Base-by-base conservation (phyloP, 2,888 invertebrate species). In the Eulithis prunata region DNA sequence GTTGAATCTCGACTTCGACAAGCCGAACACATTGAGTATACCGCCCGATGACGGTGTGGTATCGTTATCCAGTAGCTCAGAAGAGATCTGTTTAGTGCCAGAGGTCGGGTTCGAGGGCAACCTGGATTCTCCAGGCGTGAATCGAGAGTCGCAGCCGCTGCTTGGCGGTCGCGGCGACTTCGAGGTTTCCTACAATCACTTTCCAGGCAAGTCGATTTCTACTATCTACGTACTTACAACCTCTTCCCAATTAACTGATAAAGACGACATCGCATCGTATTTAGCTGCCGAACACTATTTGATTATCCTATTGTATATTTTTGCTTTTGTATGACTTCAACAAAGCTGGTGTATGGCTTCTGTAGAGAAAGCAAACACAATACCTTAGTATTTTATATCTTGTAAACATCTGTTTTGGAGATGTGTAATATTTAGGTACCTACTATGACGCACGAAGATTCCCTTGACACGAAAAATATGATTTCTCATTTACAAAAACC, bases 111-210 rank as follows among this genome's bases (percentile, higher is more conserved):
- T 97, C 89, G 96, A 96, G 91, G 94, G 96, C 91, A 95, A 95
- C 94, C 95, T 97, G 96, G 97, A 97, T 95, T 96, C 96, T 60
- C 95, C 96, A 85, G 96, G 96, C 72, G 95, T 95, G 71, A 97
- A 96, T 92, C 95, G 98, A 84, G 99, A 99, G 95, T 97, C 97
- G 92, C 98, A 98, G 94, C 98, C 98, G 86, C 95, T 99, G 75
- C 94, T 99, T 61, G 97, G 97, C 91, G 96, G 97, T 93, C 95
- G 95, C 86, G 95, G 95, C 86, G 96, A 96, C 82, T 91, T 93
- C 80, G 94, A 96, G 76, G 96, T 96, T 76, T 95, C 96, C 70
- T 96, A 95, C 83, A 98, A 98, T 88, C 95, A 96, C 84, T 98
- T 98, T 89, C 96, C 97, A 93, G 98, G 98, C 97, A 75, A 80